Evolutionary conservation across 1,140 invertebrate genomes (phyloP).

Genomic region (Galleria mellonella): DNA sequence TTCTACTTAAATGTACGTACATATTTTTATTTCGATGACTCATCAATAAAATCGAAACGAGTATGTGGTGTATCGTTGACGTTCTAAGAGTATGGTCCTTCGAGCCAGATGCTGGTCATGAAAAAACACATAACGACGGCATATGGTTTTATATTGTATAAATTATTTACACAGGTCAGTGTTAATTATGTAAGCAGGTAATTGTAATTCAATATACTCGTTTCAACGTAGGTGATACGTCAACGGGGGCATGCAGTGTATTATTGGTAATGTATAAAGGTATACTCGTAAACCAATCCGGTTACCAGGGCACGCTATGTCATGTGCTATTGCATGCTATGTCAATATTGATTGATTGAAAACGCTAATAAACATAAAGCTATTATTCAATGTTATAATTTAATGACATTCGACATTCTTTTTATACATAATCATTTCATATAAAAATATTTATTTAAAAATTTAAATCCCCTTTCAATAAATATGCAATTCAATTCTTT

Average conservation of each 20-base stretch:
- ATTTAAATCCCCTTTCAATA: too few species aligned
- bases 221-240: constrained; percentile 1
- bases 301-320: not conserved
- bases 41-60: constrained; percentile 10
- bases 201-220: constrained; percentile 4
- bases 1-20: constrained; percentile 14
- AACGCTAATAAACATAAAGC: too few species aligned
- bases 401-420: too few species aligned
- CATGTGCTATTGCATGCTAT: constrained; percentile 1
- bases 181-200: not conserved
- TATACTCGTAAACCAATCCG: constrained; percentile 2
- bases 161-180: too few species aligned
- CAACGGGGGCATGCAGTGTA: constrained; percentile 1
- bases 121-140: not conserved
- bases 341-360: constrained; percentile 1
- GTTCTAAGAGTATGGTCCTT: constrained; percentile 26
- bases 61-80: constrained; percentile 7
- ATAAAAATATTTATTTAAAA: too few species aligned
- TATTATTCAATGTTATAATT: too few species aligned
- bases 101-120: constrained; percentile 15
- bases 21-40: constrained; percentile 30
- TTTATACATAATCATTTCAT: too few species aligned
- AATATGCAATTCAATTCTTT: too few species aligned
- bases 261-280: not conserved
- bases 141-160: too few species aligned